Percentiles rank a stretch among this genome's conserved stretches.
These are phyloP conservation scores for Gryon sp. DNA, from an alignment of 1,140 invertebrate genomes.

Conservation along the genomic window DNA sequence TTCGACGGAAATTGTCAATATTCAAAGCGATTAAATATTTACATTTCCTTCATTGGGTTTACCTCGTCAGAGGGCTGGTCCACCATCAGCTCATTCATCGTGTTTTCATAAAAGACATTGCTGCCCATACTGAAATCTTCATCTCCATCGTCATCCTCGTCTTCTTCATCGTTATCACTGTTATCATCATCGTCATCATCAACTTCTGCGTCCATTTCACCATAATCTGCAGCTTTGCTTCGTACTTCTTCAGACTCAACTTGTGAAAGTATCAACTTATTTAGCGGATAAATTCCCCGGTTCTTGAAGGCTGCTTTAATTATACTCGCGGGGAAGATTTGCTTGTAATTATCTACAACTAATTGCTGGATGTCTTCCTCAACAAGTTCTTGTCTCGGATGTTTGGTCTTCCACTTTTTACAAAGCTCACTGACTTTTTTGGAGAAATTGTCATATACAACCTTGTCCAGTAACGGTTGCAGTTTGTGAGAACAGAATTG, in stretches of 20 bases:
- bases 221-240: background rate
- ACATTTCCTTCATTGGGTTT: constrained; percentile 10
- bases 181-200: constrained; percentile 1
- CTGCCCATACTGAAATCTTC: background rate
- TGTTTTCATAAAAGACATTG: constrained; percentile 7
- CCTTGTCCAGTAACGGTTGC: constrained; percentile 14
- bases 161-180: background rate
- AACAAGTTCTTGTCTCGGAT: background rate
- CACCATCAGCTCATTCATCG: constrained; percentile 13
- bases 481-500: constrained; percentile 20
- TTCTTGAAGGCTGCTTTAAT: background rate
- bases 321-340: background rate
- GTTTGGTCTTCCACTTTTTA: background rate
- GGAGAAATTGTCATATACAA: background rate
- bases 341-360: background rate
- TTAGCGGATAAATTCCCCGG: constrained; percentile 4
- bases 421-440: background rate
- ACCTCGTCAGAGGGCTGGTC: constrained; percentile 16
- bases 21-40: constrained; percentile 23
- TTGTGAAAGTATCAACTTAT: background rate
- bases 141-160: constrained; percentile 5
- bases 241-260: background rate
- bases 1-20: constrained; percentile 35
- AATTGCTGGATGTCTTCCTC: constrained; percentile 3
- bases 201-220: background rate